Evolutionary conservation across 2,888 invertebrate species (phyloP).

Genomic region (Philaethria dido): DNA sequence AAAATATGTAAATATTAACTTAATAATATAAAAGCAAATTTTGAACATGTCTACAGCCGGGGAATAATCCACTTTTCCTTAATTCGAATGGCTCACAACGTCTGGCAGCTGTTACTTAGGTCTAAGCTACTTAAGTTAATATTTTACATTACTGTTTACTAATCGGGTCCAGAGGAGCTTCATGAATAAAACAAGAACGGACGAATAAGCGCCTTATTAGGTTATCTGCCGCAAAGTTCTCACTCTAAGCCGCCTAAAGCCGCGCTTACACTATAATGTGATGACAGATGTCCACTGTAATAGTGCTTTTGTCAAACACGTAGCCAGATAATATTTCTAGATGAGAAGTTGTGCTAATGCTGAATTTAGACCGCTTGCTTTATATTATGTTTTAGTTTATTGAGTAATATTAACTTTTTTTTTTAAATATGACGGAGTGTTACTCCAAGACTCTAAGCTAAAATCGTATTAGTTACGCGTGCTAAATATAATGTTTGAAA

Average conservation of each 20-base stretch:
- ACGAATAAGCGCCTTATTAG: slow-evolving; percentile 42
- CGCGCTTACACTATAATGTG: slow-evolving; percentile 24
- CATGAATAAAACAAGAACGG: slow-evolving; percentile 48
- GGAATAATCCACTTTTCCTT: slow-evolving; percentile 5
- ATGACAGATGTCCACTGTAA: slow-evolving; percentile 14
- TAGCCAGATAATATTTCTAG: neutral
- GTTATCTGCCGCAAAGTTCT: slow-evolving; percentile 37
- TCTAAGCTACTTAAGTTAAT: slow-evolving; percentile 40
- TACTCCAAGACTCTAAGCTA: too few relatives aligned
- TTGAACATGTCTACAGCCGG: neutral
- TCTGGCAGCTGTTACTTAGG: slow-evolving; percentile 33
- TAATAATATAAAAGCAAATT: neutral
- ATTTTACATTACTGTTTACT: slow-evolving; percentile 42
- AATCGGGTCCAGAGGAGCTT: slow-evolving; percentile 42
- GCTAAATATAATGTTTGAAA: too few relatives aligned
- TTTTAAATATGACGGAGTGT: too few relatives aligned
- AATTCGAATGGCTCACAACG: slow-evolving; percentile 16
- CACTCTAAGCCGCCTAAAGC: slow-evolving; percentile 31
- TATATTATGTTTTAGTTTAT: neutral
- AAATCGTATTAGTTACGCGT: too few relatives aligned
- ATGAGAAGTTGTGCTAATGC: neutral
- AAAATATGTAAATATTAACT: neutral
- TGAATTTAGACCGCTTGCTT: neutral
- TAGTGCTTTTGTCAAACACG: slow-evolving; percentile 7
- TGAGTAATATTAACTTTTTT: neutral